Evolutionary conservation across 1,140 invertebrate species (phyloP), one percentile per base, ranked within the genome.

Genomic region (Drosophila yakuba): DNA sequence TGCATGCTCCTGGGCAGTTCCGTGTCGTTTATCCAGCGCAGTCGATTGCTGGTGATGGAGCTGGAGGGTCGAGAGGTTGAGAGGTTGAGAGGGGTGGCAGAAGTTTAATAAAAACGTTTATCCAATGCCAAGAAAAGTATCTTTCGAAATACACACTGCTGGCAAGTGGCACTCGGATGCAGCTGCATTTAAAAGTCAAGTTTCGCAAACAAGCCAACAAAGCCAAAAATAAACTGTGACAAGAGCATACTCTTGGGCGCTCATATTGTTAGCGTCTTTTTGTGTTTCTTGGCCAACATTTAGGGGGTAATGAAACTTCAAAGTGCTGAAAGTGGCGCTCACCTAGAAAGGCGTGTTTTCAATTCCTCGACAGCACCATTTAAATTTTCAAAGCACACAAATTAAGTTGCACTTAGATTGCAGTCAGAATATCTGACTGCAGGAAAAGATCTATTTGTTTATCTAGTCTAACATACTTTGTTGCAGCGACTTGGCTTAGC

Each of bases 21-120:
- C 25, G 94, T 94, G 25, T 93, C 93, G 11, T 94, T 93, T 51
- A 96, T 94, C 77, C 93, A 94, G 64, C 94, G 94, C 82, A 96
- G 95, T 61, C 93, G 94, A 90, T 96, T 96, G 73, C 95, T 95
- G 35, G 95, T 95, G 71, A 96, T 93, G 15, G 95, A 96, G 15
- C 85, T 91, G 55, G 1, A 25, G n/a, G 17, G 8, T 36, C 4
- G 35, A 20, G 20, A 32, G 7, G 28, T 32, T 32, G 28, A 2
- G 28, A 32, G 28, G 7, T 8, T 7, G 32, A 32, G 8, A 32
- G 32, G 7, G 41, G 60, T 14, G 8, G 23, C 2, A 3, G 10
- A 56, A 72, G 39, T 55, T 69, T 78, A 71, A 63, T 72, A 68
- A 39, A 45, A 55, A 39, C 56, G 67, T 59, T 56, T 71, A 72